phyloP scores from a whole-genome alignment of 2,113 vertebrate genomes.

The Parotia lawesii region DNA sequence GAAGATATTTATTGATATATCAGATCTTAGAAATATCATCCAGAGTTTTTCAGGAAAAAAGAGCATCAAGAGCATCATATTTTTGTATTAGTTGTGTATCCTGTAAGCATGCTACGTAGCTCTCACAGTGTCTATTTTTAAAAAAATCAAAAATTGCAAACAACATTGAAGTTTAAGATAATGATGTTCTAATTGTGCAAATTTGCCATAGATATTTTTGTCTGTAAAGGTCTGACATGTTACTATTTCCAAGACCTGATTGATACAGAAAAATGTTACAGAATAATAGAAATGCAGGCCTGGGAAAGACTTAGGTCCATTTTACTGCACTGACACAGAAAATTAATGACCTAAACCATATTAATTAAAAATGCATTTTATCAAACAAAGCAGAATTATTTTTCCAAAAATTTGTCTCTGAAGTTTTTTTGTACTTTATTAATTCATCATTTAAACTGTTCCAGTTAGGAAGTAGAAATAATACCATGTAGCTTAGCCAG shows the following conservation, averaged over 20 bases:
- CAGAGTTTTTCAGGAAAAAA: neutral
- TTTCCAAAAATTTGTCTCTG: neutral
- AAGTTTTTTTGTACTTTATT: neutral
- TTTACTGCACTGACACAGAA: neutral
- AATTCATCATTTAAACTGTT: neutral
- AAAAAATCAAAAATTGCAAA: neutral
- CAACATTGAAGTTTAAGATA: neutral
- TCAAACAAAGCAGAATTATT: neutral
- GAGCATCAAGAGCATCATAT: neutral
- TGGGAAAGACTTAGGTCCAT: neutral
- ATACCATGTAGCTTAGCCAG: neutral
- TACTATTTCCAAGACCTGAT: neutral
- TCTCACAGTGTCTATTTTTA: neutral
- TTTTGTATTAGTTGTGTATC: neutral
- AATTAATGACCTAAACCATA: neutral
- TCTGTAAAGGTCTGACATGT: neutral
- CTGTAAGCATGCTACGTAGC: neutral
- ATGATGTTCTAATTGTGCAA: neutral
- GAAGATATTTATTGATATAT: constrained; percentile 24
- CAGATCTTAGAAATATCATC: neutral
- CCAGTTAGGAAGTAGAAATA: neutral
- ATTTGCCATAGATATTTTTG: neutral
- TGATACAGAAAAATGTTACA: neutral
- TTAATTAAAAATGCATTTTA: neutral
- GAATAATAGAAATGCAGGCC: neutral